Percentiles rank a stretch among this genome's conserved stretches.
Evolutionary conservation across 1,140 invertebrate genomes (phyloP).

Genomic region (Drosophila tsacasi): DNA sequence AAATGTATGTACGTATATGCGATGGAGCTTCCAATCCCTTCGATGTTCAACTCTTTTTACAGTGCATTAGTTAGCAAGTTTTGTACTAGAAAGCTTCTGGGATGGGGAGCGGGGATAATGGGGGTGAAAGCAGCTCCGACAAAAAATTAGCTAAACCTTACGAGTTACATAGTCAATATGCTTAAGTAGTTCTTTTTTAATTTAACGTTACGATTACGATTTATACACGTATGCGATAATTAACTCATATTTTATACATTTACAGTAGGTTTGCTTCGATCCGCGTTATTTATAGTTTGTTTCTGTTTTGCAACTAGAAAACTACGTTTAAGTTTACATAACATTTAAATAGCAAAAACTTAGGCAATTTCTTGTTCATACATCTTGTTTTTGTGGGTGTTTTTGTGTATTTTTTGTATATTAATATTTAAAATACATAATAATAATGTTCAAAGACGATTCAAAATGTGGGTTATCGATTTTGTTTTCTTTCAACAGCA

Average conservation of each 20-base stretch:
- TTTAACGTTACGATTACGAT: constrained; percentile 54
- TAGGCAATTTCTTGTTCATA: constrained; percentile 49
- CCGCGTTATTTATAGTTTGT: constrained; percentile 29
- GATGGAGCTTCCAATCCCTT: constrained; percentile 48
- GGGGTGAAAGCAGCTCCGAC: constrained; percentile 63
- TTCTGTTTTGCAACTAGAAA: constrained; percentile 59
- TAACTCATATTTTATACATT: constrained; percentile 72
- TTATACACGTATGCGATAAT: constrained; percentile 53
- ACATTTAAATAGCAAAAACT: constrained; percentile 78
- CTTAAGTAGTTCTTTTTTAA: constrained; percentile 64
- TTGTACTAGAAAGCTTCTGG: constrained; percentile 77
- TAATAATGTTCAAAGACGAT: constrained; percentile 63
- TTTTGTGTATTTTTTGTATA: constrained; percentile 53
- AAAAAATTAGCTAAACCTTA: constrained; percentile 82
- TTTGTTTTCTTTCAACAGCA: constrained; percentile 66
- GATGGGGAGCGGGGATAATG: constrained; percentile 8
- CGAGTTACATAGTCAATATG: constrained; percentile 64
- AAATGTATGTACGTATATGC: constrained; percentile 78
- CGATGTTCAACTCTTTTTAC: constrained; percentile 57
- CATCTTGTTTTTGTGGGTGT: constrained; percentile 27
- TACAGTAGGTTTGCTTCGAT: constrained; percentile 54
- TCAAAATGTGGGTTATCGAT: constrained; percentile 39
- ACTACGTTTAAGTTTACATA: constrained; percentile 65
- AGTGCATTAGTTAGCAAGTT: constrained; percentile 52
- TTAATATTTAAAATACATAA: constrained; percentile 72